Conservation (phyloP, 2,888 invertebrate genomes). For the Torymus aiolomorphi region DNA sequence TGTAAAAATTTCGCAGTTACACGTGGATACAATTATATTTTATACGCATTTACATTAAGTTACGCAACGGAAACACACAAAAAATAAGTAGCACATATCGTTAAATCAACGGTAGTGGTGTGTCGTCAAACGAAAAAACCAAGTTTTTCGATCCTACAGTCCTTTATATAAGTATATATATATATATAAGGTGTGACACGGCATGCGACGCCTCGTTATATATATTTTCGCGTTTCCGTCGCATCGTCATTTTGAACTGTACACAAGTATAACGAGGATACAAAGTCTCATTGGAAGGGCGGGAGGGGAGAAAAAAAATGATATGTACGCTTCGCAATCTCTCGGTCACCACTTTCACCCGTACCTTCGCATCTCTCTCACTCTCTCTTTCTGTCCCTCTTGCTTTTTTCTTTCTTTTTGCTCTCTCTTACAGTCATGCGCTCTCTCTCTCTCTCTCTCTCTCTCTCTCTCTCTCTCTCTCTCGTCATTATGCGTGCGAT, state of each 20-base stretch:
- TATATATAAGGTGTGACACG: too few relatives aligned
- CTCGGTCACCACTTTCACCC: conserved; percentile 55
- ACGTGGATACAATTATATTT: conserved; percentile 51
- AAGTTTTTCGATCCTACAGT: too few relatives aligned
- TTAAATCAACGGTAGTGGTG: too few relatives aligned
- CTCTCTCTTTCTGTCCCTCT: background rate
- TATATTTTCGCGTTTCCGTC: conserved; percentile 48
- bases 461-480: too few relatives aligned
- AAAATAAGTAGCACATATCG: too few relatives aligned
- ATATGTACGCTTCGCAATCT: conserved; percentile 52
- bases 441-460: too few relatives aligned
- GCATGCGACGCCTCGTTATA: too few relatives aligned
- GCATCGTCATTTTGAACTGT: conserved; percentile 48
- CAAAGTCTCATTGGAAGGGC: conserved; percentile 45
- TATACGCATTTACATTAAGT: conserved; percentile 50
- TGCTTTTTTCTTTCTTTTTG: background rate
- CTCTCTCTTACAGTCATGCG: background rate
- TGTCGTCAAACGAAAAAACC: too few relatives aligned
- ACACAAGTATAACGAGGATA: conserved; percentile 51
- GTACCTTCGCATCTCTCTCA: conserved; percentile 26
- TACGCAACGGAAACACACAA: conserved; percentile 50
- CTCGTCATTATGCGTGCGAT: too few relatives aligned
- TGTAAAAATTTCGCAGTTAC: conserved; percentile 56
- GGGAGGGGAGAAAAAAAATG: conserved; percentile 45
- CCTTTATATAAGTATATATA: too few relatives aligned